Conservation (phyloP, 2,888 invertebrate species). For the Panorpa germanica region DNA sequence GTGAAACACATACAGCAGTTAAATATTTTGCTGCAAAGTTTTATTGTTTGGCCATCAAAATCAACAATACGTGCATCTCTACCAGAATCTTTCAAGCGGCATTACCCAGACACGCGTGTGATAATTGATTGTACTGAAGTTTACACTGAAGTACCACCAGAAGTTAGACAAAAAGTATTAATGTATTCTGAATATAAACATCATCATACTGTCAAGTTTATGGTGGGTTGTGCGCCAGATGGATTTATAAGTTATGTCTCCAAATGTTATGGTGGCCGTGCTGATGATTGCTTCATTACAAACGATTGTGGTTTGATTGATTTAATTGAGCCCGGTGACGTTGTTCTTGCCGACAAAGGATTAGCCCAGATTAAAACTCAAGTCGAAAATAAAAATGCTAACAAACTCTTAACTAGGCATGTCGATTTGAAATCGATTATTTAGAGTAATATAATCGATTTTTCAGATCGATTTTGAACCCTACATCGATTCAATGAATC, state of each 20-base stretch:
- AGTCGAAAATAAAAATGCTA: too few relatives aligned
- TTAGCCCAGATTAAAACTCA: too few relatives aligned
- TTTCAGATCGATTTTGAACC: too few relatives aligned
- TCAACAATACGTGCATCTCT: slow-evolving; percentile 3
- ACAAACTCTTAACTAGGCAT: too few relatives aligned
- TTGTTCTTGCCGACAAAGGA: too few relatives aligned
- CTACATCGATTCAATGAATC: too few relatives aligned
- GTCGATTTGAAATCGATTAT: too few relatives aligned
- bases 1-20: too few relatives aligned
- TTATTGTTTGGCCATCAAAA: slow-evolving; percentile 7
- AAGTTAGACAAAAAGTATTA: slow-evolving; percentile 5
- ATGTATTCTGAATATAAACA: slow-evolving; percentile 9
- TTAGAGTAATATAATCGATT: too few relatives aligned
- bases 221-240: slow-evolving; percentile 7
- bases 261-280: slow-evolving; percentile 7
- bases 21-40: slow-evolving; percentile 1
- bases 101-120: slow-evolving; percentile 7
- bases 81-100: slow-evolving; percentile 5
- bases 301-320: slow-evolving; percentile 5
- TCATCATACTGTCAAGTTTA: slow-evolving; percentile 8
- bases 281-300: slow-evolving; percentile 6
- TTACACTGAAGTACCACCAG: slow-evolving; percentile 4
- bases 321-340: too few relatives aligned
- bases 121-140: slow-evolving; percentile 10
- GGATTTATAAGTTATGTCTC: slow-evolving; percentile 8